Conservation (phyloP, 1,140 invertebrate genomes). For the Drosophila funebris region DNA sequence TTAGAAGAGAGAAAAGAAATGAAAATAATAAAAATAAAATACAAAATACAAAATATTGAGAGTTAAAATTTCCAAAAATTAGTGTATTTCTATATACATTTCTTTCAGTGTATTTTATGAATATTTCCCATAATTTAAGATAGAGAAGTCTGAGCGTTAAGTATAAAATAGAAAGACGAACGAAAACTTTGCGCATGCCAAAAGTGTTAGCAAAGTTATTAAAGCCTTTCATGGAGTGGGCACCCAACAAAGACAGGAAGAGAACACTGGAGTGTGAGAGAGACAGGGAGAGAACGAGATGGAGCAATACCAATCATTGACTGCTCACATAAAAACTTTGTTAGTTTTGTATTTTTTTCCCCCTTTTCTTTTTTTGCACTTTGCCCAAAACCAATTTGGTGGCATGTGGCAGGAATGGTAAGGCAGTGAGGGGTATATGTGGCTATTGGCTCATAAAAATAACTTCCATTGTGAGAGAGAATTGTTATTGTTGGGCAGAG, state of each 20-base stretch:
- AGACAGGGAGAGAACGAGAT: background rate
- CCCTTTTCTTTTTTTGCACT: slow-evolving; percentile 19
- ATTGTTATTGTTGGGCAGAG: background rate
- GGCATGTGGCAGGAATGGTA: too few relatives aligned
- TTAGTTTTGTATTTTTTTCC: slow-evolving; percentile 9
- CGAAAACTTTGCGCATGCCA: slow-evolving; percentile 15
- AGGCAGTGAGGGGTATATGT: background rate
- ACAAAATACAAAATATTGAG: too few relatives aligned
- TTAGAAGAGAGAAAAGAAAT: background rate
- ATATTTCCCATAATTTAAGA: too few relatives aligned
- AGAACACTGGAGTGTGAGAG: background rate
- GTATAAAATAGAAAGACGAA: too few relatives aligned
- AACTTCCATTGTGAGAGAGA: slow-evolving; percentile 43
- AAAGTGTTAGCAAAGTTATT: slow-evolving; percentile 12
- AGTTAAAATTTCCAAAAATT: too few relatives aligned
- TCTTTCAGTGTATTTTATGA: too few relatives aligned
- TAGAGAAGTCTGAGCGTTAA: too few relatives aligned
- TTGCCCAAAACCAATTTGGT: slow-evolving; percentile 28
- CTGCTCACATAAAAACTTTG: slow-evolving; percentile 35
- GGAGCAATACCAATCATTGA: slow-evolving; percentile 26
- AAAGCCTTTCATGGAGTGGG: slow-evolving; percentile 5
- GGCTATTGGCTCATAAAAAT: slow-evolving; percentile 51
- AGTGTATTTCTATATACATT: too few relatives aligned
- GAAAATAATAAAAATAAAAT: background rate
- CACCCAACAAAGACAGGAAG: background rate